A percentile compares a stretch with the other conserved stretches of the same genome.
Evolutionary conservation across 2,888 invertebrate genomes (phyloP).

Genomic region (Epirrita christyi): DNA sequence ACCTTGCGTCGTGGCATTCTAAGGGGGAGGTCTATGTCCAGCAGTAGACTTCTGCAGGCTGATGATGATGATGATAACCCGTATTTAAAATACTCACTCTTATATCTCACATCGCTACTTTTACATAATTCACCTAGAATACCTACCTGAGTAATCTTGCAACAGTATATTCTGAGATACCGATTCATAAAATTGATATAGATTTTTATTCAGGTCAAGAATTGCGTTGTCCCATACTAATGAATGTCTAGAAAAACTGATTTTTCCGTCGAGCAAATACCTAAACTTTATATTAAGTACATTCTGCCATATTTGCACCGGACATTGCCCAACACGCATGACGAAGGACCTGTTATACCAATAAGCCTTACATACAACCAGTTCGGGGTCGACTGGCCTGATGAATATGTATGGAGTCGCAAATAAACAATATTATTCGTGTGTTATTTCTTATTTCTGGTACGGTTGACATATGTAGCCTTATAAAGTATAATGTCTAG

Average conservation of each 20-base stretch:
- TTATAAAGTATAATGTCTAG: too few relatives aligned
- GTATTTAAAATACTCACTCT: too few relatives aligned
- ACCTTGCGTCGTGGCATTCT: too few relatives aligned
- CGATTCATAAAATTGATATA: constrained; percentile 39
- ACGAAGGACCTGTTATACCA: constrained; percentile 21
- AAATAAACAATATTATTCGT: constrained; percentile 38
- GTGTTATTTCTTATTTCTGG: constrained; percentile 45
- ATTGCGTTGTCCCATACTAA: neutral
- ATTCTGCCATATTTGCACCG: constrained; percentile 29
- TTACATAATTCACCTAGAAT: too few relatives aligned
- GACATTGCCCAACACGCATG: constrained; percentile 32
- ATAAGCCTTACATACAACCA: constrained; percentile 17
- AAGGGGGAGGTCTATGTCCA: too few relatives aligned
- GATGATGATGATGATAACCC: too few relatives aligned
- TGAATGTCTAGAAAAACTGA: constrained; percentile 5
- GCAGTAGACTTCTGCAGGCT: too few relatives aligned
- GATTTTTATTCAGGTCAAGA: constrained; percentile 5
- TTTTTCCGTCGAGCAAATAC: constrained; percentile 9
- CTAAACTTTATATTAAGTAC: constrained; percentile 30
- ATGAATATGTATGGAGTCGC: constrained; percentile 51
- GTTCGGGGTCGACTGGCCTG: constrained; percentile 34
- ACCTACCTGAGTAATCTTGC: neutral
- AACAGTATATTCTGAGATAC: neutral
- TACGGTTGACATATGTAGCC: too few relatives aligned
- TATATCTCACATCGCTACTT: too few relatives aligned